Evolutionary conservation across 2,797 vertebrate genomes (phyloP), one percentile per base, ranked within the genome.

Genomic region (Cyclura pinguis): DNA sequence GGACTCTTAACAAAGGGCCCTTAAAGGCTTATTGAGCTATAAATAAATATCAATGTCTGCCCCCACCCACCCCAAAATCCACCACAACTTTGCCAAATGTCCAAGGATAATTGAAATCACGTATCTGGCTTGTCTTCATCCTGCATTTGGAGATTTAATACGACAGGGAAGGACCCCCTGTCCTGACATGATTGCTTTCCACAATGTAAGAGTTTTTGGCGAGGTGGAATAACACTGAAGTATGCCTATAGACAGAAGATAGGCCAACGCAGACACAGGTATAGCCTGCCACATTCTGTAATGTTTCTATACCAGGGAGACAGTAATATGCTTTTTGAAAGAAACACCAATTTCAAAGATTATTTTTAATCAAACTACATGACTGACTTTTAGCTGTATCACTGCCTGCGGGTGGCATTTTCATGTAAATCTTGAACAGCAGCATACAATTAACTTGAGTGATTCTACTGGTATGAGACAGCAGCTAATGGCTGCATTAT

Each of bases 301-400:
- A n/a, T 35, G n/a, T 24, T 74, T 35, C 22, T n/a, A 27, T 55
- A 50, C 32, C 67, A n/a, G 16, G 55, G 55, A 29, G n/a, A 76
- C 22, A 24, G 72, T 59, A 76, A 57, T 13, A 29, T 13, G 29
- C 52, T 86, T 84, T 76, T 76, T 27, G 38, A 76, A 74, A 76
- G 69, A 83, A 73, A 62, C 80, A 24, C 18, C 42, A 7, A 1
- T 64, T 59, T 32, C 69, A 59, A 74, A 9, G 38, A 50, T 89
- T 89, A 76, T 76, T 84, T 89, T 84, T 84, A 89, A 89, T 84
- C 88, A 76, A 47, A 24, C 69, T 50, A 47, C 50, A 85, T 84
- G 50, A 86, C 52, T 86, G 67, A 89, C 22, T 92, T 93, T 88
- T 55, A 72, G 74, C 35, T 35, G 82, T 3, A 27, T 12, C 73